These are phyloP conservation scores for Rhodinocichla rosea DNA, from an alignment of 2,113 vertebrate species.

Conservation along the genomic window DNA sequence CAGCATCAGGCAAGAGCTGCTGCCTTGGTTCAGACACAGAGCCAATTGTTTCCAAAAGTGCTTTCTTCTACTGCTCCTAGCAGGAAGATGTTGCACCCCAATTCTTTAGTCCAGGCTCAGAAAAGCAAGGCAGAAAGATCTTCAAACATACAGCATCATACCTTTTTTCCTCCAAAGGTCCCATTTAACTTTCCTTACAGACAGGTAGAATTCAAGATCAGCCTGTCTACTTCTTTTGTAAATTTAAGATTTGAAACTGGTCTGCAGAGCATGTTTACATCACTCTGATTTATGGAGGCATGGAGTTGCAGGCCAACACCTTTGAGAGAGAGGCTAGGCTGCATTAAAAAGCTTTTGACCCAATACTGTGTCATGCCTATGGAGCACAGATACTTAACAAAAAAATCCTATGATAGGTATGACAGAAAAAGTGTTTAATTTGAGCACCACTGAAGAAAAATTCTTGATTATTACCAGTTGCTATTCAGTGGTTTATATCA, in stretches of 20 bases:
- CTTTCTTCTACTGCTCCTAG: neutral
- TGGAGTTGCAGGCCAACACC: neutral
- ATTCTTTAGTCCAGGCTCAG: neutral
- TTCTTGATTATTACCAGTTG: neutral
- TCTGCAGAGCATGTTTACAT: neutral
- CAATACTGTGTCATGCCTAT: too few species aligned
- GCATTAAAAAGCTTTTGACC: neutral
- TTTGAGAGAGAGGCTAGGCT: neutral
- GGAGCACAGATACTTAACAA: neutral
- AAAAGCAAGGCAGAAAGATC: neutral
- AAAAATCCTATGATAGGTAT: neutral
- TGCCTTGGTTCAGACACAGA: neutral
- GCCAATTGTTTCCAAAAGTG: neutral
- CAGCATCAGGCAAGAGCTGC: neutral
- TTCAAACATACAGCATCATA: neutral
- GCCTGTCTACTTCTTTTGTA: neutral
- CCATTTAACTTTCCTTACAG: neutral
- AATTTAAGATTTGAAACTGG: neutral
- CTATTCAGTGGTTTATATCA: neutral
- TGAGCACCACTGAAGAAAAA: neutral
- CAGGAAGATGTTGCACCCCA: neutral
- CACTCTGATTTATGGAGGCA: neutral
- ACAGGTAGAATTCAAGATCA: neutral
- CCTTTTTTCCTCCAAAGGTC: neutral
- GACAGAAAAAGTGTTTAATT: neutral